phyloP scores from a whole-genome alignment of 2,113 vertebrate genomes.

The Myiozetetes cayanensis region DNA sequence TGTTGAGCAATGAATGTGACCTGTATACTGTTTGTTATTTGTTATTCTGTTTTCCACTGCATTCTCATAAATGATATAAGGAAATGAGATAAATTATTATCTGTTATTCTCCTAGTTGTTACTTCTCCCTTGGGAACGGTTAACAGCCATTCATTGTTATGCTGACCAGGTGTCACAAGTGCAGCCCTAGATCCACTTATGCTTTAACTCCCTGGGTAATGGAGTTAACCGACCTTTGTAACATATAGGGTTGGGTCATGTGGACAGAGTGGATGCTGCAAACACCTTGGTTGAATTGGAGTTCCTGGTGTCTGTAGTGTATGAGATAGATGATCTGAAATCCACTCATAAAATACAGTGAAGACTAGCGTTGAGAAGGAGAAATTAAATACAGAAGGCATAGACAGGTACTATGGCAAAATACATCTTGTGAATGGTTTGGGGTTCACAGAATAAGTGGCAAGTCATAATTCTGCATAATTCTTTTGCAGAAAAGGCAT shows the following conservation, averaged over 20 bases:
- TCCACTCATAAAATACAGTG: neutral
- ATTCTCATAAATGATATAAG: neutral
- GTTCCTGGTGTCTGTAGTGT: rapidly evolving
- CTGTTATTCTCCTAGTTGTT: neutral
- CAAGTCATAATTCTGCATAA: neutral
- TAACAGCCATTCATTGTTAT: neutral
- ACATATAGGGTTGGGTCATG: rapidly evolving
- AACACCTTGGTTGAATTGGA: neutral
- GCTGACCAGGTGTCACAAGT: neutral
- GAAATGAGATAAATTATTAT: neutral
- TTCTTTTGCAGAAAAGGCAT: neutral
- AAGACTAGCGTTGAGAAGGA: neutral
- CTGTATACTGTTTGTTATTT: neutral
- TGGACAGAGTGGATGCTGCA: neutral
- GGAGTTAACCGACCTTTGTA: neutral
- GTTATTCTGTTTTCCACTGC: neutral
- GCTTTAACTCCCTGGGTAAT: neutral
- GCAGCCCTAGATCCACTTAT: neutral
- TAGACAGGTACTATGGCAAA: neutral
- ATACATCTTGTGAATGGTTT: neutral
- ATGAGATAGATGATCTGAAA: neutral
- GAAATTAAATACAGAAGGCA: neutral
- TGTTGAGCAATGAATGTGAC: neutral
- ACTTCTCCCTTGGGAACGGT: neutral
- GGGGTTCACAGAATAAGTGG: neutral